Conservation (phyloP, 2,797 vertebrate genomes). For the Hydrolagus colliei region DNA sequence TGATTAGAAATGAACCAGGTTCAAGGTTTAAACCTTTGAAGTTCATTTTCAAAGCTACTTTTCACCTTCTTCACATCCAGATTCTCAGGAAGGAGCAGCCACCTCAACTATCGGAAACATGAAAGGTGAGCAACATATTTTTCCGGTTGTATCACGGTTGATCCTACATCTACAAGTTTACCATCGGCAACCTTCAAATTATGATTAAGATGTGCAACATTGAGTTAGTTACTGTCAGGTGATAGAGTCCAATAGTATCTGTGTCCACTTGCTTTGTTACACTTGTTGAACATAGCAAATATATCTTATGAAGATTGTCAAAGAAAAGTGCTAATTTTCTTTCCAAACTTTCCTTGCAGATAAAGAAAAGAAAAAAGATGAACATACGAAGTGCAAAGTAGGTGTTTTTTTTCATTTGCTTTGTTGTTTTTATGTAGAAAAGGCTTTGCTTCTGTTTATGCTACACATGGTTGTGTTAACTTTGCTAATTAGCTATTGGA, state of each 20-base stretch:
- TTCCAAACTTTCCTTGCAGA: neutral
- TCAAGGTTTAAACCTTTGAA: slow-evolving; percentile 32
- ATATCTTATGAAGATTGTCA: neutral
- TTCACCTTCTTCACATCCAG: slow-evolving; percentile 42
- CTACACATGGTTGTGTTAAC: too few relatives aligned
- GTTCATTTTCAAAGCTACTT: slow-evolving; percentile 32
- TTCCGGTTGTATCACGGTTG: neutral
- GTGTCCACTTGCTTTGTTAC: neutral
- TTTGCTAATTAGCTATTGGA: neutral
- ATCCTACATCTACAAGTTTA: neutral
- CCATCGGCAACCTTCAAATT: neutral
- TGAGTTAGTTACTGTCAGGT: neutral
- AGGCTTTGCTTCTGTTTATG: neutral
- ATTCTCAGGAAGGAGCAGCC: slow-evolving; percentile 31
- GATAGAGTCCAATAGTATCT: neutral
- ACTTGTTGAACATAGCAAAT: neutral
- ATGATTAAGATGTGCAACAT: neutral
- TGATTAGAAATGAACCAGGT: slow-evolving; percentile 37
- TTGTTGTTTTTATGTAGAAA: neutral
- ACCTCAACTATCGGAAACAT: slow-evolving; percentile 42
- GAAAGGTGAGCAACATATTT: slow-evolving; percentile 47
- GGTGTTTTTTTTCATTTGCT: neutral
- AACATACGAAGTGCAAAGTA: neutral
- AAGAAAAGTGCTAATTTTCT: neutral
- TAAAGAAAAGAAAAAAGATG: neutral